Evolutionary conservation across 2,888 invertebrate species (phyloP), one percentile per base, ranked within the genome.

Genomic region (Dicranocentrus wangi): DNA sequence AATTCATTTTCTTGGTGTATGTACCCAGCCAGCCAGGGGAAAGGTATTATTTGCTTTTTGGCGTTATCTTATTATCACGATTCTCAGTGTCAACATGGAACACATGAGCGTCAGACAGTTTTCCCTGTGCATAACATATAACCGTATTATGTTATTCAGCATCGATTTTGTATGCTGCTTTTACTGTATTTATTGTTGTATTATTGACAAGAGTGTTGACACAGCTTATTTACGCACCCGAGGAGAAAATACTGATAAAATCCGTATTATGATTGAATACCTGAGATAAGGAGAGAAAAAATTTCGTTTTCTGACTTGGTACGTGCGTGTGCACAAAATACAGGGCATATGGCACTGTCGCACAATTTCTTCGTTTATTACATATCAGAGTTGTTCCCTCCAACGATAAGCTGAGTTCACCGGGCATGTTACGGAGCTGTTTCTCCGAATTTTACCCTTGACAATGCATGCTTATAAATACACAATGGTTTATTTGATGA

Each of bases 211-310:
- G 39, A 39, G 39, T 39, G 39, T 39, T 39, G 39, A 39, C 39
- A 39, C n/a, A 51, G 19, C 51, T 51, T 51, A 51, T 51, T 51
- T 51, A 51, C 51, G 19, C 51, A 51, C 19, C 8, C 5, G 2
- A 51, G 17, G 51, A 51, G 51, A 19, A 51, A 51, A 8, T 51
- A 1, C 51, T 51, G 51, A 2, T 51, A 51, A 1, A 51, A 51
- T 51, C 51, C 51, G 19, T 17, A 47, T 19, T 51, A n/a, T 47
- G 51, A 51, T 51, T 51, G 51, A 51, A 51, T 51, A 21, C 19
- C 1, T 1, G n/a, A 51, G 51, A 51, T 51, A 51, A 51, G 19
- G 2, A 51, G 5, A 15, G 19, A 19, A 47, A n/a, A n/a, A n/a
- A 39, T 39, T 51, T 51, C 51, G 39, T 39, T 39, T 39, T 15